Base-by-base conservation (phyloP, 2,888 invertebrate species). In the Philereme transversata region DNA sequence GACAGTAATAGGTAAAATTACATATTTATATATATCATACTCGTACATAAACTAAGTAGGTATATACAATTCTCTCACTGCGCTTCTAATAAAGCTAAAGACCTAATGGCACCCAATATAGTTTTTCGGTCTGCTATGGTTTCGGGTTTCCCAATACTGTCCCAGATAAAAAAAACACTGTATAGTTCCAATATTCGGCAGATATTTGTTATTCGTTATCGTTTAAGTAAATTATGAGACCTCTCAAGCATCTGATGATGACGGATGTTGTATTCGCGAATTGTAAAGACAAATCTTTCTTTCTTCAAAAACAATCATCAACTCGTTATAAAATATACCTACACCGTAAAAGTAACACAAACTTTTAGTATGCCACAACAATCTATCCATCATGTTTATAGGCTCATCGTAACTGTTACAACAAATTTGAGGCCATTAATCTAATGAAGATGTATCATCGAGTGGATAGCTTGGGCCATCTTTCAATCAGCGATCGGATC, bases 331-430 rank as follows among this genome's bases (percentile, higher is more conserved):
- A 51, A 57, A 45, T 45, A 49, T 38, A 11, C 43, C 6, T 41
- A 40, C n/a, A 22, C n/a, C 8, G 40, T 22, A 22, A 48, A 52
- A 41, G 22, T 52, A 33, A 40, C 33, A 49, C 33, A 40, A 8
- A 54, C 36, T 51, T 54, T 57, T 53, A 57, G n/a, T 45, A 33
- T 34, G 10, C 36, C 46, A 35, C 55, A 56, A 46, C 41, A 52
- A 59, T 50, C 36, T 51, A 55, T 55, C 51, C 38, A 55, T 54
- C 54, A 43, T 51, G 41, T 47, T 57, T 62, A 58, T 62, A 51
- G 54, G 41, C 44, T 51, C 53, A 57, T 36, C 51, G 54, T 54
- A 47, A 51, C 51, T 60, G 50, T 62, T 47, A 50, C 34, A 50
- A 47, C 62, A 53, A 53, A 50, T 38, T 36, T 5, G 48, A 41